Evolutionary conservation across 92 coral and sea anemone species (phyloP).

Genomic region (Paramuricea clavata): DNA sequence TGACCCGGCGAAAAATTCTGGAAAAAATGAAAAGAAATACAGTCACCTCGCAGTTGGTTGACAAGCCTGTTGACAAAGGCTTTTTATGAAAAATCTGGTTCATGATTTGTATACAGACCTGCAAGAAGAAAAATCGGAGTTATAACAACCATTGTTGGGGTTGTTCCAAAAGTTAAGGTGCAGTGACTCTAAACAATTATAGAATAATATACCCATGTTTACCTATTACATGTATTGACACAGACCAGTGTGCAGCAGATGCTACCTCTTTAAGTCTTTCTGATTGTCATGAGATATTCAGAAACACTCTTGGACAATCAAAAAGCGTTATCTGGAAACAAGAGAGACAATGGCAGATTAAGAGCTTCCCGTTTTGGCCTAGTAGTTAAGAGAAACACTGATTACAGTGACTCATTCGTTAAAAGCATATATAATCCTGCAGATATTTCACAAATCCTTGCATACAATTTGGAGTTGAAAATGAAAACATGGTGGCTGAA

Average conservation of each 20-base stretch:
- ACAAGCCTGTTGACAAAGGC: slow-evolving; percentile 4
- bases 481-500: slow-evolving; percentile 46
- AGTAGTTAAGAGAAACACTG: slow-evolving; percentile 21
- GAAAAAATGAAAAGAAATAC: background rate
- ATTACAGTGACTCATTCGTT: slow-evolving; percentile 41
- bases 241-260: too few species aligned
- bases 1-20: background rate
- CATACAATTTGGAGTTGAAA: slow-evolving; percentile 52
- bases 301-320: slow-evolving; percentile 30
- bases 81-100: slow-evolving; percentile 15
- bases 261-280: too few species aligned
- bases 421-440: slow-evolving; percentile 41
- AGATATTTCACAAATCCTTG: slow-evolving; percentile 52
- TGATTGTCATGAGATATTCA: too few species aligned
- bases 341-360: slow-evolving; percentile 36
- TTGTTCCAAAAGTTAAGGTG: too few species aligned
- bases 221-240: too few species aligned
- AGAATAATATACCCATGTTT: too few species aligned
- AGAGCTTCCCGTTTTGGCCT: slow-evolving; percentile 38
- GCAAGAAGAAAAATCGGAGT: too few species aligned
- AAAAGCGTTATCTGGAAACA: slow-evolving; percentile 18
- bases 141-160: too few species aligned
- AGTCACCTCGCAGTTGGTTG: too few species aligned
- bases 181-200: too few species aligned
- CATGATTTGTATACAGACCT: too few species aligned